Evolutionary conservation across 2,797 vertebrate genomes (phyloP), one percentile per base, ranked within the genome.

Genomic region (Peromyscus nudipes): DNA sequence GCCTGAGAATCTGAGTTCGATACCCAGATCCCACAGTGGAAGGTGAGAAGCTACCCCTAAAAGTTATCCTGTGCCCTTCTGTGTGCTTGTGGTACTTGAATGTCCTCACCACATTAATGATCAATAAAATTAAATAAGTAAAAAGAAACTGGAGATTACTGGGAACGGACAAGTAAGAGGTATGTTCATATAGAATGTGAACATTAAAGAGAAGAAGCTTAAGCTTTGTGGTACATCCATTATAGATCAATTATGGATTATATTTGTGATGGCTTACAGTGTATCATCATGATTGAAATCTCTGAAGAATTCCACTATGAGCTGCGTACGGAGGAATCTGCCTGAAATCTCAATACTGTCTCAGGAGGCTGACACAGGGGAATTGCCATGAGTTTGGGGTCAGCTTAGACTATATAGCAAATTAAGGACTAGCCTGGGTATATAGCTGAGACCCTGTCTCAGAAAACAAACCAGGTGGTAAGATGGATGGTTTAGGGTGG

Each of bases 131-230:
- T 88, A 73, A 73, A 3, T 40, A 87, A 87, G n/a, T 60, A 40
- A 57, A 9, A 40, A 80, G 11, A n/a, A 92, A 80, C 37, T 52
- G 40, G 82, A 76, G 76, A 84, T 87, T 71, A 14, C 62, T 69
- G 34, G 52, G 29, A 94, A n/a, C 6, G 80, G 49, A 87, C 85
- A 86, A 73, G 14, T 71, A 29, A 77, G 46, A 52, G 34, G 23
- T 64, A 19, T 82, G 8, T 65, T 75, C 83, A 11, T 83, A 19
- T 49, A 37, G 81, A 85, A 31, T 49, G 4, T 79, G 62, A 65
- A 76, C 73, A n/a, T 34, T 64, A 65, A 67, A 92, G 43, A 92
- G n/a, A 67, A 67, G 89, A 77, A 91, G 85, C 89, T 84, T 65
- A 23, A 65, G 46, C 52, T 82, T 90, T 86, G 23, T 65, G 17